A percentile compares a stretch with the other conserved stretches of the same genome.
Conservation (phyloP, 2,113 vertebrate species). For the Misgurnus anguillicaudatus region DNA sequence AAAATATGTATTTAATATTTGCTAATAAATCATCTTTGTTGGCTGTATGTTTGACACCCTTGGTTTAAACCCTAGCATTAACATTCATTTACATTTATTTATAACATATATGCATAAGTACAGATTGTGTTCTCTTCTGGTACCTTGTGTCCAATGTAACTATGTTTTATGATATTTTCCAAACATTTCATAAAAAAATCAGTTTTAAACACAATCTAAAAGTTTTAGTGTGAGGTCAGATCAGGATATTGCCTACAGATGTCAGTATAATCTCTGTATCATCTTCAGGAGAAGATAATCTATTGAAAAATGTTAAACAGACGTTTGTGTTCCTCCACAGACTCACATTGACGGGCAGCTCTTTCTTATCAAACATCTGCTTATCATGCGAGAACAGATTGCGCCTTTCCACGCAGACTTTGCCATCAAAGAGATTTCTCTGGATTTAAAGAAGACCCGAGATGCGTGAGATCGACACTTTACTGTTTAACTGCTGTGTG, state of each 20-base stretch:
- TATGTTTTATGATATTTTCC: no score
- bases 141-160: no score
- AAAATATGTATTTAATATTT: no score
- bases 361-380: conserved; percentile 99
- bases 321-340: conserved; percentile 69
- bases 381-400: conserved; percentile 99
- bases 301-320: not conserved
- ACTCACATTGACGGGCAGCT: conserved; percentile 94
- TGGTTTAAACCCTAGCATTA: no score
- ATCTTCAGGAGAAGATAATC: not conserved
- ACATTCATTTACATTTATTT: no score
- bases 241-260: not conserved
- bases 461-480: conserved; percentile 80
- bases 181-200: no score
- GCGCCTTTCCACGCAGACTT: conserved; percentile 99
- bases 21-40: no score
- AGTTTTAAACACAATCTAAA: no score
- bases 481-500: not conserved
- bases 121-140: no score
- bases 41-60: no score
- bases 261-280: no score
- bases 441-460: conserved; percentile 99
- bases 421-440: conserved; percentile 99
- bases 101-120: no score
- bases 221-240: not conserved